Percentiles rank a stretch among this genome's conserved stretches.
These are phyloP conservation scores for Catostylus mosaicus DNA, from an alignment of 30 jellyfish, hydroid and myxozoan genomes.

Conservation along the genomic window DNA sequence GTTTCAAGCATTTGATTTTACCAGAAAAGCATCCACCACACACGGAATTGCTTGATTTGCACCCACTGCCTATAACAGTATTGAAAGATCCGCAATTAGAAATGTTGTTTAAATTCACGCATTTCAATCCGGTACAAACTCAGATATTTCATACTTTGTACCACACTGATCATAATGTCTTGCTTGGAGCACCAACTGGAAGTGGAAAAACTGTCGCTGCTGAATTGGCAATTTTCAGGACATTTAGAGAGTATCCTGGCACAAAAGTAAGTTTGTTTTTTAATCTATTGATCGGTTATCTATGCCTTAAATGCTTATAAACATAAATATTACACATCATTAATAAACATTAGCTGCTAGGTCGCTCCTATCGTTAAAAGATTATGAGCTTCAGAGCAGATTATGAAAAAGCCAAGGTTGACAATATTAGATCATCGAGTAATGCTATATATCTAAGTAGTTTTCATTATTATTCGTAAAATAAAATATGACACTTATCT, in stretches of 20 bases:
- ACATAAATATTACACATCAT: no score
- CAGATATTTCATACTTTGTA: slow-evolving; percentile 97
- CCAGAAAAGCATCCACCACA: slow-evolving; percentile 98
- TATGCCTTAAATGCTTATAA: no score
- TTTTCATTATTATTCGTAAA: no score
- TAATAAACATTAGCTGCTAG: no score
- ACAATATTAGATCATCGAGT: no score
- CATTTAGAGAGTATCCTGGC: slow-evolving; percentile 90
- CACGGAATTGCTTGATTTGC: slow-evolving; percentile 92
- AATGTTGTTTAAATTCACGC: slow-evolving; percentile 78
- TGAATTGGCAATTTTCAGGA: slow-evolving; percentile 93
- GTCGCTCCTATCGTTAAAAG: no score
- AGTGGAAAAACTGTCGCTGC: slow-evolving; percentile 99
- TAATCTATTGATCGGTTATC: no score
- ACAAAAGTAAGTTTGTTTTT: slow-evolving; percentile 72
- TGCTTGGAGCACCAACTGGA: slow-evolving; percentile 99
- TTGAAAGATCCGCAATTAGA: slow-evolving; percentile 79
- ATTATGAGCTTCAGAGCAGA: no score
- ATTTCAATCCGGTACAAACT: slow-evolving; percentile 99
- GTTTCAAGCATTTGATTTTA: slow-evolving; percentile 90
- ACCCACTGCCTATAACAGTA: slow-evolving; percentile 94
- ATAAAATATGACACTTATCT: no score
- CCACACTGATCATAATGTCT: slow-evolving; percentile 90
- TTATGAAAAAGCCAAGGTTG: no score
- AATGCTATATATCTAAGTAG: no score